Evolutionary conservation across 2,113 vertebrate species (phyloP).

Genomic region (Steatornis caripensis): DNA sequence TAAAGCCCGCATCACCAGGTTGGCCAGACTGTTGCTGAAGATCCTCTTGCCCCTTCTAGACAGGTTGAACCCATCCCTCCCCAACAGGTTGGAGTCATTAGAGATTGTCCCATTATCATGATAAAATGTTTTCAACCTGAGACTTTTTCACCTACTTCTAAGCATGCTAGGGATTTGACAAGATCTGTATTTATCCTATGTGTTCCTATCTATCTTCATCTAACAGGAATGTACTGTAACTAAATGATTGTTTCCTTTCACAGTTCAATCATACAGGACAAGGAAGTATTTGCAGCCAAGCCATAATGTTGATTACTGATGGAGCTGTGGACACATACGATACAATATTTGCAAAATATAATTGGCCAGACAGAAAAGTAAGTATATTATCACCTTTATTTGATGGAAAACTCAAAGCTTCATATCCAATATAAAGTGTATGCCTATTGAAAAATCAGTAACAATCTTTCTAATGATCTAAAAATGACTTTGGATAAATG

Average conservation of each 20-base stretch:
- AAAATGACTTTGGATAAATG: neutral
- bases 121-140: neutral
- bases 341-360: constrained; percentile 92
- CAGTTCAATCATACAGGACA: constrained; percentile 96
- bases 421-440: neutral
- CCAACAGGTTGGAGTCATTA: no score
- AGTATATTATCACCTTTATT: neutral
- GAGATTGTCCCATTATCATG: no score
- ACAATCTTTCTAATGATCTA: neutral
- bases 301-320: constrained; percentile 97
- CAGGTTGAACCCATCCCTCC: no score
- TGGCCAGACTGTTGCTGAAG: no score
- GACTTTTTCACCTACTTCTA: neutral
- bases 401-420: neutral
- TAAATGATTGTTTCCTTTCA: neutral
- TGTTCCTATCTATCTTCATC: neutral
- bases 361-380: constrained; percentile 98
- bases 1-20: no score
- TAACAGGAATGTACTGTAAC: neutral
- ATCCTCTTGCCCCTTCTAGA: no score
- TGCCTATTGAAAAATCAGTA: neutral
- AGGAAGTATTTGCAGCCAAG: constrained; percentile 96
- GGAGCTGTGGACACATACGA: constrained; percentile 97
- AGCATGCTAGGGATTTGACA: neutral
- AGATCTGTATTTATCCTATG: neutral